Base-by-base conservation (phyloP, 2,888 invertebrate genomes). In the Xiphydria camelus region DNA sequence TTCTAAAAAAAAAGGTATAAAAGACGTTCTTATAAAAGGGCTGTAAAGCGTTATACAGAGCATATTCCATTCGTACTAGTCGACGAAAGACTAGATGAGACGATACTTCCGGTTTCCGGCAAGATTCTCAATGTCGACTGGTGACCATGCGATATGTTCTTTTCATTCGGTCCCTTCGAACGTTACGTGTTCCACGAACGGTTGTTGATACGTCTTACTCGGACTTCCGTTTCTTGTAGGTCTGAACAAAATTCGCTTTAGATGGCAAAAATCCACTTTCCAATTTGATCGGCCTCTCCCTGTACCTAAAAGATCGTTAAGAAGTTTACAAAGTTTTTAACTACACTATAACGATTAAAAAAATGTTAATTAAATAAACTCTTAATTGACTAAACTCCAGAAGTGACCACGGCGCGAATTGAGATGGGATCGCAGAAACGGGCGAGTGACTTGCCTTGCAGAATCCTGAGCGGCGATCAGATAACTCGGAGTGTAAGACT, bases 401-500 rank as follows among this genome's bases (percentile, higher is more conserved):
- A n/a, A n/a, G n/a, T n/a, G n/a, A n/a, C n/a, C n/a, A n/a, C n/a
- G n/a, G n/a, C n/a, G n/a, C n/a, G n/a, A n/a, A n/a, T n/a, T n/a
- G n/a, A n/a, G n/a, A n/a, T n/a, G n/a, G n/a, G n/a, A n/a, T n/a
- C n/a, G n/a, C n/a, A n/a, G n/a, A n/a, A n/a, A n/a, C n/a, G n/a
- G n/a, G n/a, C n/a, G n/a, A n/a, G n/a, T n/a, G 15, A 12, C 40
- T 36, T 60, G 73, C 74, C 70, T 66, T 9, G 64, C 62, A 2
- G 59, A 51, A 35, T 75, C 73, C 44, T 68, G 70, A 18, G 73
- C 73, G 4, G 69, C 70, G 21, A 73, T 70, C 6, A 75, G 20
- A 23, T 64, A 64, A 52, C 75, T 75, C 1, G 81, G 80, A 4
- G 80, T 68, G 49, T 81, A 81, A 4, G 80, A 78, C 48, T 80